Percentiles rank a stretch among this genome's conserved stretches.
These are phyloP conservation scores for Xiphophorus couchianus DNA, from an alignment of 2,113 vertebrate genomes.

Conservation along the genomic window DNA sequence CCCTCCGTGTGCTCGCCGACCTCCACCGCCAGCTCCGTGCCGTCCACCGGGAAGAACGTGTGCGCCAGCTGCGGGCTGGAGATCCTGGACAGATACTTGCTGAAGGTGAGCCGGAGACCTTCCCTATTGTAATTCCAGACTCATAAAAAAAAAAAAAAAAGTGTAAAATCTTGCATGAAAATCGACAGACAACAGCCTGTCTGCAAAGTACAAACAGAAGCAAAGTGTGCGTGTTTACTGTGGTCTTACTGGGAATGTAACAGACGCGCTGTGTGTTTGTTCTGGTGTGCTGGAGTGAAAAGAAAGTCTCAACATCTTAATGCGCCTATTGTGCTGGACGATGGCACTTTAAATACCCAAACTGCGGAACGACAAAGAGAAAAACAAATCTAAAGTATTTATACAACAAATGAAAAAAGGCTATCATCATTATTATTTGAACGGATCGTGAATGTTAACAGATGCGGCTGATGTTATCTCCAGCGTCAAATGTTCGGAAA, in stretches of 20 bases:
- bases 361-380: neutral
- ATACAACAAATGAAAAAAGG: neutral
- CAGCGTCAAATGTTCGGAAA: constrained; percentile 61
- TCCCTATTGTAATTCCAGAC: too few species aligned
- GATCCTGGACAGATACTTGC: constrained; percentile 95
- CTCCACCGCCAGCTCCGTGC: constrained; percentile 88
- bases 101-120: constrained; percentile 84
- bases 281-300: constrained; percentile 2
- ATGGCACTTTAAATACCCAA: neutral
- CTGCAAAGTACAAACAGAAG: neutral
- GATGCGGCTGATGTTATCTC: constrained; percentile 8
- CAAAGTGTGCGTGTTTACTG: constrained; percentile 14
- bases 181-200: neutral
- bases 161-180: neutral
- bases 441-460: neutral
- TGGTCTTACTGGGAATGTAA: neutral
- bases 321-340: neutral
- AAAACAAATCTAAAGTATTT: neutral
- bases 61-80: constrained; percentile 97
- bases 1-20: constrained; percentile 93
- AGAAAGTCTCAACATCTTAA: neutral
- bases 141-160: neutral
- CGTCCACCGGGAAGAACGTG: constrained; percentile 90
- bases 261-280: constrained; percentile 5
- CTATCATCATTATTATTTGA: neutral